A percentile compares a stretch with the other conserved stretches of the same genome.
These are phyloP conservation scores for Alca torda DNA, from an alignment of 2,797 vertebrate species.

Conservation along the genomic window DNA sequence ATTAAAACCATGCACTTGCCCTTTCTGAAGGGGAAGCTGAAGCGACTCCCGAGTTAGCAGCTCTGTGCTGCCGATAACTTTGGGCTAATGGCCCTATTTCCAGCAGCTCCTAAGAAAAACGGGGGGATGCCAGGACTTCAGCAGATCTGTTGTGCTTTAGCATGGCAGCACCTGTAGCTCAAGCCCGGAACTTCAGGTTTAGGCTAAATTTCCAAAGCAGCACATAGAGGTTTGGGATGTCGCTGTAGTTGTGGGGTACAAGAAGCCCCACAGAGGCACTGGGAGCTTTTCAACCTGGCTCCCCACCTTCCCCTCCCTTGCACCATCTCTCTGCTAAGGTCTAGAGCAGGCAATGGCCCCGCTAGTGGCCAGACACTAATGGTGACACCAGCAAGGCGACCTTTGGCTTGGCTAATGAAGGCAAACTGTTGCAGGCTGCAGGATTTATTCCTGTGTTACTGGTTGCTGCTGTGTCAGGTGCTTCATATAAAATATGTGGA, in stretches of 20 bases:
- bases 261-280: background rate
- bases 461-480: constrained; percentile 54
- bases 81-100: constrained; percentile 48
- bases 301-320: background rate
- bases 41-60: background rate
- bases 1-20: constrained; percentile 8
- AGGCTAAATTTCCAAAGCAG: background rate
- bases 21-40: background rate
- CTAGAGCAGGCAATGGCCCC: background rate
- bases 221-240: background rate
- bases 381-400: constrained; percentile 19
- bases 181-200: background rate
- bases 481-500: background rate
- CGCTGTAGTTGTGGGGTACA: background rate
- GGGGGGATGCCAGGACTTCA: background rate
- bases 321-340: background rate
- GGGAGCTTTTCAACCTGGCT: background rate
- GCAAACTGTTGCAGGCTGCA: background rate
- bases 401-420: constrained; percentile 34
- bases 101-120: constrained; percentile 15
- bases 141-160: background rate
- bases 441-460: constrained; percentile 14
- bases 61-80: constrained; percentile 17
- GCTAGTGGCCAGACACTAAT: background rate
- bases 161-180: background rate